Evolutionary conservation across 2,113 vertebrate genomes (phyloP), one percentile per base, ranked within the genome.

Genomic region (Urocynchramus pylzowi): DNA sequence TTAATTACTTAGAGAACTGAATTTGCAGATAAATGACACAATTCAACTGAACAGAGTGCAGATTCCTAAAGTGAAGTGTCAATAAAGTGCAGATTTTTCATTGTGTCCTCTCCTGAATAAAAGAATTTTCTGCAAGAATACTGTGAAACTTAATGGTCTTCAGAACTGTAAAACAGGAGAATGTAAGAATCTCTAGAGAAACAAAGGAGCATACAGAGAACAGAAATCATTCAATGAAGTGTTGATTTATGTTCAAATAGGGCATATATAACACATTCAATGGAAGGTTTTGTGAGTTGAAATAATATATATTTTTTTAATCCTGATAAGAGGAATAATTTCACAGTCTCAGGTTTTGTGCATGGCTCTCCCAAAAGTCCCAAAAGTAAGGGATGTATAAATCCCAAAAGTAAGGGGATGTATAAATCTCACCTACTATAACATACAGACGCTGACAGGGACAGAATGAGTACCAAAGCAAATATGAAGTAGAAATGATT

Each of bases 401-500:
- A 97, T 98, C 96, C 96, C 31, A 3, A n/a, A 94, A 78, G 53
- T 89, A 97, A 94, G 68, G 56, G 61, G 61, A 90, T 44, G 19
- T 92, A 96, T 97, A 98, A 98, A 97, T 98, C 96, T 97, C 31
- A 3, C 87, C 87, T 95, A 68, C 97, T 96, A 13, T 87, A 87
- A 87, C 67, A 41, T 91, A 97, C 84, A 92, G 88, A 97, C 92
- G 96, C 95, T 97, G 98, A 98, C 98, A 97, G 94, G 97, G 96
- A 98, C 93, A 98, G 96, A 98, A 98, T 96, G 95, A 97, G 90
- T 96, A 98, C 96, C 96, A 98, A 98, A 98, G 95, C 94, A 98
- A 98, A 96, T 98, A 97, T 89, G 98, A 98, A 97, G 97, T 97
- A 97, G 96, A 97, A 98, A 97, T 97, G 52, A 97, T 98, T 97